A percentile compares a stretch with the other conserved stretches of the same genome.
Conservation (phyloP, 2,888 invertebrate species). For the Tribolium freemani region DNA sequence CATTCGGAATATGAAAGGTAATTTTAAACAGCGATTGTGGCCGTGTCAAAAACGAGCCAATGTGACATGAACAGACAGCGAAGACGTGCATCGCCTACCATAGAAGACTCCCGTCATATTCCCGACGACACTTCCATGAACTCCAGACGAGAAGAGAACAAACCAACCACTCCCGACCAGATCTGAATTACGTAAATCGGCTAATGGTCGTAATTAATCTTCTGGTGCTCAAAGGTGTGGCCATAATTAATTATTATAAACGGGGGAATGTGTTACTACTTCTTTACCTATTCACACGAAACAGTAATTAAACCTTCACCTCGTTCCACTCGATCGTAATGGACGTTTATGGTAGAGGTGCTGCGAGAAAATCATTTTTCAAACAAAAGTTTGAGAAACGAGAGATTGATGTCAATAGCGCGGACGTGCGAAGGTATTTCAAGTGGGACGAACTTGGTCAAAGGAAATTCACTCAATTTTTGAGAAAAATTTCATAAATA, state of each 20-base stretch:
- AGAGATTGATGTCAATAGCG: slow-evolving; percentile 21
- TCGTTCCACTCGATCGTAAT: slow-evolving; percentile 12
- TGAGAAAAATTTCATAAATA: too few species aligned
- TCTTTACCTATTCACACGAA: slow-evolving; percentile 29
- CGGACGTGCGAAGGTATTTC: slow-evolving; percentile 7
- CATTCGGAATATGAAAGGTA: slow-evolving; percentile 62
- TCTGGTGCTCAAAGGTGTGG: slow-evolving; percentile 20
- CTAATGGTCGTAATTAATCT: slow-evolving; percentile 26
- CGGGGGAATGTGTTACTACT: slow-evolving; percentile 24
- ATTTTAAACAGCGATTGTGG: slow-evolving; percentile 63
- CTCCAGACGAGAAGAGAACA: slow-evolving; percentile 17
- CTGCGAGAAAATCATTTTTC: slow-evolving; percentile 23
- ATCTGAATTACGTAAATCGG: slow-evolving; percentile 22
- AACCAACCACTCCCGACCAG: slow-evolving; percentile 2
- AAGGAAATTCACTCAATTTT: neutral
- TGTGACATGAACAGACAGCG: slow-evolving; percentile 63
- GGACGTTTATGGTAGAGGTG: slow-evolving; percentile 20
- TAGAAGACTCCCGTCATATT: slow-evolving; percentile 37
- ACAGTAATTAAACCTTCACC: slow-evolving; percentile 32
- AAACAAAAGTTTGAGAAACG: slow-evolving; percentile 7
- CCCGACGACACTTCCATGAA: slow-evolving; percentile 43
- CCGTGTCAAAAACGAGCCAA: slow-evolving; percentile 60
- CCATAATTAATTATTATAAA: slow-evolving; percentile 23
- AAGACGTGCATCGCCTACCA: slow-evolving; percentile 57
- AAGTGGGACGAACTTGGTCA: slow-evolving; percentile 13